Base-by-base conservation (phyloP, 2,113 vertebrate genomes). In the Polyodon spathula region DNA sequence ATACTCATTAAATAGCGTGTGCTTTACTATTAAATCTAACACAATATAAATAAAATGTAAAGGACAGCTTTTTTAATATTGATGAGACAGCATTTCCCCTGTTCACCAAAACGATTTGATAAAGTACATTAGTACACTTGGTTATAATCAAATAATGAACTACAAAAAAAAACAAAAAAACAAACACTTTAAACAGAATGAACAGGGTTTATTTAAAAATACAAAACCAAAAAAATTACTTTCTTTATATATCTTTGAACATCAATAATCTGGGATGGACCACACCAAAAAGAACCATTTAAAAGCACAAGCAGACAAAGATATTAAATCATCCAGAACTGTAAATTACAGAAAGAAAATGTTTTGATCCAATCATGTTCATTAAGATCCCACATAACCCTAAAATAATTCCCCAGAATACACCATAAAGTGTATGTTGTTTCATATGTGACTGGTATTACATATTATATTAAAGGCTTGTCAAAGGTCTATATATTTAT, bases 221-320 rank as follows among this genome's bases (percentile, higher is more conserved):
- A 27, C 27, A 71, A 68, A 79, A 79, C 64, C 77, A 81, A 81
- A 74, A 7, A 59, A 62, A 67, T 65, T 43, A 59, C 55, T 61
- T 6, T 15, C 41, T 67, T 43, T 56, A 66, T 12, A 12, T 58
- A 61, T 52, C 17, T 58, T 8, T 44, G 56, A 70, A 55, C 67
- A 73, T 59, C 74, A 80, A 82, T 71, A 73, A 70, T 2, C 27
- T 27, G 27, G 3, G 27, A 2, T 27, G 27, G 27, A 27, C 51
- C 63, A 59, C 37, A 14, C 52, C 11, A 15, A 42, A 42, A 58
- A 59, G 42, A 39, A 7, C 7, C 7, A 12, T 7, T 44, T 44
- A 12, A 6, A 37, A 52, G 15, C 6, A 58, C 58, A 58, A 46
- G 15, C 59, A 48, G 16, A 41, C 8, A 1, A 15, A 64, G 37